Base-by-base conservation (phyloP, 2,797 vertebrate species). In the Paramormyrops hopkinsi region DNA sequence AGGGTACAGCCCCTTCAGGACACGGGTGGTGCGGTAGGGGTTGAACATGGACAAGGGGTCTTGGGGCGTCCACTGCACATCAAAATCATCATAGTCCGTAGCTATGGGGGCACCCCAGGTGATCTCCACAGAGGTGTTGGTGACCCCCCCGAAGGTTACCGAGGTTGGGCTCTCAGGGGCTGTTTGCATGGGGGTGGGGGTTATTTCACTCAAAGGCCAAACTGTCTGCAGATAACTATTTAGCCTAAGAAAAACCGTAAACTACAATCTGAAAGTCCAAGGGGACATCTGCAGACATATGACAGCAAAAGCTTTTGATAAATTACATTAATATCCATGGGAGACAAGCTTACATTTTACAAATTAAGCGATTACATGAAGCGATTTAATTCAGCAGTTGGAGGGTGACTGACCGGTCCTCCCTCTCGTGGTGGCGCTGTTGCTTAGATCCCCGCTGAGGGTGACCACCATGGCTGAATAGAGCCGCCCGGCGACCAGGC, bases 71-170 rank as follows among this genome's bases (percentile, higher is more conserved):
- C 98, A 99, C 88, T 96, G 97, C 91, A 99, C 93, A 87, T 98
- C 97, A 76, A 99, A 99, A 93, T 98, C 97, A 0, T 98, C 96
- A 1, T 97, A 99, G 94, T 99, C 98, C 0, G 97, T 98, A 79
- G 94, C 95, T 0, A 95, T 91, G 0, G 98, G 98, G 8, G 94
- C 95, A 8, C 93, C 95, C 98, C 98, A 99, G 3, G 97, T 98
- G 92, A 99, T 93, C 92, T 98, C 97, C 91, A 98, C 91, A 0
- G 98, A 98, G 6, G 97, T 98, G 94, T 99, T 99, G 90, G 97
- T 96, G 89, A 99, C 96, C 51, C 97, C 97, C 3, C 97, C 94
- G 56, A 97, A 98, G 0, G 97, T 96, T 51, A 99, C 94, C 0
- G 96, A 94, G 56, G 94, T 95, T 0, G 98, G 97, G 69, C 97